A percentile compares a stretch with the other conserved stretches of the same genome.
phyloP scores from a whole-genome alignment of 2,888 invertebrate genomes.

The Dione juno region DNA sequence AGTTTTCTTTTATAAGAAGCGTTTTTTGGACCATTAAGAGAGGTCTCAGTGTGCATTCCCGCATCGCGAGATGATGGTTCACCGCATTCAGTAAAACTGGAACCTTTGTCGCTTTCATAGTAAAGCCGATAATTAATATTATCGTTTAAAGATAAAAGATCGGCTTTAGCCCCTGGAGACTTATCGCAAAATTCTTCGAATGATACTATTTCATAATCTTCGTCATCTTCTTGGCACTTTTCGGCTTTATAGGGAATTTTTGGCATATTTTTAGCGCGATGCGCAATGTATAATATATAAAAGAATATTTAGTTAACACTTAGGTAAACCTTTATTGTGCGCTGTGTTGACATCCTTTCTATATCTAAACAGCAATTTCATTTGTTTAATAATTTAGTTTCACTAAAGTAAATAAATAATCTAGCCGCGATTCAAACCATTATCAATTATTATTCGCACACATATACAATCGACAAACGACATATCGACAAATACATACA shows the following conservation, averaged over 20 bases:
- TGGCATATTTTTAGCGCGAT: constrained; percentile 62
- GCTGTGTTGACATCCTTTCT: constrained; percentile 6
- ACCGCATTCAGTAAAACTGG: constrained; percentile 62
- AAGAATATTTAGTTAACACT: constrained; percentile 22
- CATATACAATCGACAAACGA: not conserved
- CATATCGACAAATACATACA: too few relatives aligned
- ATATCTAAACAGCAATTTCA: not conserved
- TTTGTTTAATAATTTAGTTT: constrained; percentile 4
- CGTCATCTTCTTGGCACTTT: constrained; percentile 68
- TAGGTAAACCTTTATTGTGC: not conserved
- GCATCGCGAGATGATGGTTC: constrained; percentile 64
- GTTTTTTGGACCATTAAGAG: constrained; percentile 67
- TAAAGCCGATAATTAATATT: constrained; percentile 80
- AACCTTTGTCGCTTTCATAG: constrained; percentile 70
- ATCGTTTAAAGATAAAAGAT: constrained; percentile 81
- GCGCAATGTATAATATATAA: constrained; percentile 35
- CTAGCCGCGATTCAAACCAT: not conserved
- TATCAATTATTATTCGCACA: constrained; percentile 23
- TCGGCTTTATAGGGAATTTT: constrained; percentile 78
- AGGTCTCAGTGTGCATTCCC: constrained; percentile 71
- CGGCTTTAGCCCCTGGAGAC: constrained; percentile 77
- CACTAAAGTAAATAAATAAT: constrained; percentile 13
- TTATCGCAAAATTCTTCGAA: constrained; percentile 85
- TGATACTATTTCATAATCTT: constrained; percentile 82
- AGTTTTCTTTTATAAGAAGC: constrained; percentile 64